A percentile compares a stretch with the other conserved stretches of the same genome.
These are phyloP conservation scores for Herpetotheres cachinnans DNA, from an alignment of 2,113 vertebrate genomes.

Conservation along the genomic window DNA sequence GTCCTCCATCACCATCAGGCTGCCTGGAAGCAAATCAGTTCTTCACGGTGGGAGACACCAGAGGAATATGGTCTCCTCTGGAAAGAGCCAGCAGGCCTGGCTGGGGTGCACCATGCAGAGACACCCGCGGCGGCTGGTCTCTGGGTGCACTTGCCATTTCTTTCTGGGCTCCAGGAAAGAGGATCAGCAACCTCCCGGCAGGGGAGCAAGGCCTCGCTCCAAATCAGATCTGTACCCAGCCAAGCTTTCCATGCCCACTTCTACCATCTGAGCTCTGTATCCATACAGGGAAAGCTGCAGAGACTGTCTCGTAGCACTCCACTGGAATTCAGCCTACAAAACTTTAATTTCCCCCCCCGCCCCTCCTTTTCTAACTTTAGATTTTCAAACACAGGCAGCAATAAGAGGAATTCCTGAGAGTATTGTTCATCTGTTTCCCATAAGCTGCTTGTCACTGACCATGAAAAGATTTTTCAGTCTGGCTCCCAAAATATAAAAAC, in stretches of 20 bases:
- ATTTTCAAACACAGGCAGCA: constrained; percentile 58
- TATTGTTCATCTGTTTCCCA: constrained; percentile 61
- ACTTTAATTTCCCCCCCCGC: neutral
- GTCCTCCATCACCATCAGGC: neutral
- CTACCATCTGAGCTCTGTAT: neutral
- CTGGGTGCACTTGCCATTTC: neutral
- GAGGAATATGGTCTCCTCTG: rapidly evolving
- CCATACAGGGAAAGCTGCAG: constrained; percentile 48
- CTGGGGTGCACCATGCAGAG: neutral
- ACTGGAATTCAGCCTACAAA: constrained; percentile 48
- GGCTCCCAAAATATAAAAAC: constrained; percentile 34
- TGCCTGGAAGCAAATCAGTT: neutral
- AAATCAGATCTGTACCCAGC: neutral
- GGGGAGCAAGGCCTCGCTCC: neutral
- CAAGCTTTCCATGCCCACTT: neutral
- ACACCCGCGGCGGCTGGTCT: rapidly evolving
- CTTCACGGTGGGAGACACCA: neutral
- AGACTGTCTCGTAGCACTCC: neutral
- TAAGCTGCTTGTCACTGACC: constrained; percentile 47
- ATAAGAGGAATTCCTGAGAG: constrained; percentile 53
- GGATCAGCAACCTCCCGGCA: neutral
- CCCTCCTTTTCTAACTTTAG: constrained; percentile 28
- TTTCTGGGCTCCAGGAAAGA: neutral
- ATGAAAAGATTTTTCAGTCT: constrained; percentile 9
- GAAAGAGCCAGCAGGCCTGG: neutral